These are phyloP conservation scores for Agrotis segetum DNA, from an alignment of 2,888 invertebrate genomes.

Conservation along the genomic window DNA sequence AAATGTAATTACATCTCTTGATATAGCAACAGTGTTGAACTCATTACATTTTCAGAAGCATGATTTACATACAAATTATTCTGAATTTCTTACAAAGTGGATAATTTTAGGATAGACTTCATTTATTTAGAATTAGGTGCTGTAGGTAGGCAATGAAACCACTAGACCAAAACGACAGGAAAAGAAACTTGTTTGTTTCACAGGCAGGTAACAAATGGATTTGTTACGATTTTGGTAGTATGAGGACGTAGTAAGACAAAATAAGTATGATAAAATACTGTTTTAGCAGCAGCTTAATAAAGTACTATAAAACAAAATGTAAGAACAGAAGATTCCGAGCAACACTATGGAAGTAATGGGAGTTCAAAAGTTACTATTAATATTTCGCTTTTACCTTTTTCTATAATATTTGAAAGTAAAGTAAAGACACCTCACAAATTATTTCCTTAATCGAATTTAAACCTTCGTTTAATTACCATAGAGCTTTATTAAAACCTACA, in stretches of 20 bases:
- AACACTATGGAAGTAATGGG: neutral
- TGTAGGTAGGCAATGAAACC: neutral
- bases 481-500: slow-evolving; percentile 58
- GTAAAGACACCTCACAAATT: slow-evolving; percentile 47
- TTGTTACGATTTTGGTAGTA: neutral
- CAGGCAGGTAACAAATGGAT: neutral
- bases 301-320: neutral
- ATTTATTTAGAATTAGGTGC: neutral
- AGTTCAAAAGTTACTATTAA: neutral
- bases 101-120: neutral
- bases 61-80: neutral
- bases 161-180: slow-evolving; percentile 16
- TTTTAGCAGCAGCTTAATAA: neutral
- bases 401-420: slow-evolving; percentile 8
- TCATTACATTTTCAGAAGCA: neutral
- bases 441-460: slow-evolving; percentile 51
- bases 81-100: neutral
- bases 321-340: neutral
- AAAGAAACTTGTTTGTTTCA: slow-evolving; percentile 13
- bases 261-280: too few relatives aligned
- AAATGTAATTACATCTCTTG: neutral
- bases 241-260: neutral
- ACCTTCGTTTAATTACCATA: slow-evolving; percentile 44
- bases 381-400: neutral
- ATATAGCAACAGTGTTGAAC: neutral